Evolutionary conservation across 2,888 invertebrate genomes (phyloP).

Genomic region (Eupithecia pulchellata): DNA sequence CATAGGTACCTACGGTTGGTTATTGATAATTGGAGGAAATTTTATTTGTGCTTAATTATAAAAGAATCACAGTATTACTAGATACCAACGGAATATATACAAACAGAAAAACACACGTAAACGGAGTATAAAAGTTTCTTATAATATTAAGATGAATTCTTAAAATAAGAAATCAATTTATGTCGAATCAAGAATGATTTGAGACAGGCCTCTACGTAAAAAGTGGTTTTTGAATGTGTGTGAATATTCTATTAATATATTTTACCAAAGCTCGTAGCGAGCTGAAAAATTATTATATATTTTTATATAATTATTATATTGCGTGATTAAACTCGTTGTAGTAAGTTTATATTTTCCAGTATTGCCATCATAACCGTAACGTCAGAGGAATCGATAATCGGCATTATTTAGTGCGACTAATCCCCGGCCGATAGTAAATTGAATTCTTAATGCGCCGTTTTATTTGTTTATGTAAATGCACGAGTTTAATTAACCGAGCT

Average conservation of each 20-base stretch:
- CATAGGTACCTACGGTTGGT: no score
- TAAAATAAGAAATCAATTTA: background rate
- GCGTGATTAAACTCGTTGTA: no score
- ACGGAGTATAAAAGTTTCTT: no score
- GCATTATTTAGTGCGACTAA: constrained; percentile 84
- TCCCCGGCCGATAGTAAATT: constrained; percentile 84
- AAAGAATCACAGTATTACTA: background rate
- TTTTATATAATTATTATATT: no score
- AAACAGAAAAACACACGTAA: no score
- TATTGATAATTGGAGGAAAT: background rate
- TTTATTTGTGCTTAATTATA: background rate
- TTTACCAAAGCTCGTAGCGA: no score
- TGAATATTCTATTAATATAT: no score
- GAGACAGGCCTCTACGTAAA: background rate
- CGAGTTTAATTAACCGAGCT: constrained; percentile 79
- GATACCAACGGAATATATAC: no score
- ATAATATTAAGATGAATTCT: background rate
- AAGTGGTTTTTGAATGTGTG: no score
- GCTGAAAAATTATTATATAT: no score
- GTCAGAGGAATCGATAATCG: constrained; percentile 55
- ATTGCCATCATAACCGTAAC: constrained; percentile 15
- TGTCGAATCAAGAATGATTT: background rate
- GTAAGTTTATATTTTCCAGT: background rate
- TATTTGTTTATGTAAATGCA: constrained; percentile 85
- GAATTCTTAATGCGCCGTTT: constrained; percentile 84